Evolutionary conservation across 2,797 vertebrate genomes (phyloP), one percentile per base, ranked within the genome.

Genomic region (Sparus aurata): DNA sequence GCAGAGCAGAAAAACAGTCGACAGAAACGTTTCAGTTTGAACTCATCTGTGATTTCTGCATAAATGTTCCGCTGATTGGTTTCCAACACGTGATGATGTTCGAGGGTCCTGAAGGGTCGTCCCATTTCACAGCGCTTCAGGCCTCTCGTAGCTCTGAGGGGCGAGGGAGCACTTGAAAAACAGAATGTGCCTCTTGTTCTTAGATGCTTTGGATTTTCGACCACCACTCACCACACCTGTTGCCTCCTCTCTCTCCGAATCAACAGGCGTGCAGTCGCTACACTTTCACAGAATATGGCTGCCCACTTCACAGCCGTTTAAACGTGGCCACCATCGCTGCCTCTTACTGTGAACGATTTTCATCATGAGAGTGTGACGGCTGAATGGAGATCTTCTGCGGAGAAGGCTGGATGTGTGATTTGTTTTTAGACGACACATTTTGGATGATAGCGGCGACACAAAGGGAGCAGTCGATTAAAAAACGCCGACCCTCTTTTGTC

Each of bases 231-330:
- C 2, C 4, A 11, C 66, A 58, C 23, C 23, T 54, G 43, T 47
- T n/a, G 10, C 50, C 12, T 58, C 23, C 30, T 54, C 20, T 62
- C 30, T 16, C 45, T 34, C 46, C 41, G 57, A 74, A 72, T 69
- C 69, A 69, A 17, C 41, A 54, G 47, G 18, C 58, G 69, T 62
- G 46, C 23, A 50, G 23, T 47, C n/a, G 12, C 38, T 11, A 3
- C 54, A 27, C 30, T 12, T 46, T 22, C 20, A 55, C 15, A 72
- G 52, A 59, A 12, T 73, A 82, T 76, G 30, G 58, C 16, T 58
- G n/a, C 57, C 61, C 66, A 70, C 67, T 73, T 75, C 41, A 50
- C 12, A n/a, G 38, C 38, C 13, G 5, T 38, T 41, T 41, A 70
- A 58, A 64, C 3, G 9, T 2, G 0, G 5, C 57, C 23, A 22